Evolutionary conservation across 2,888 invertebrate genomes (phyloP).

Genomic region (Orthosia gracilis): DNA sequence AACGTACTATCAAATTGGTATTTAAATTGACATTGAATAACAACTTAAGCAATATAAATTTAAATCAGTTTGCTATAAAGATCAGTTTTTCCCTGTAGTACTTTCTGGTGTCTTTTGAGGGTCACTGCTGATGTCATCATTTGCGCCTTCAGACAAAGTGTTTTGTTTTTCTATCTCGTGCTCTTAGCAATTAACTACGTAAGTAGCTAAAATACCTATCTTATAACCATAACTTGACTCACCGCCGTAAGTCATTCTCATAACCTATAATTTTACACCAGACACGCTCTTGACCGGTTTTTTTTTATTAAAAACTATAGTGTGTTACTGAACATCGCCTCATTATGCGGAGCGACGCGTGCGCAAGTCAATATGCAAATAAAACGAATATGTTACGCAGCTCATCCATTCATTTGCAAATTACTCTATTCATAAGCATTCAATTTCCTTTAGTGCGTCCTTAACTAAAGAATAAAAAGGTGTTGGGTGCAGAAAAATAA

Average conservation of each 20-base stretch:
- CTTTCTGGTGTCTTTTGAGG: background rate
- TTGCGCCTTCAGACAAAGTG: background rate
- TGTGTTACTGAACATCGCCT: constrained; percentile 45
- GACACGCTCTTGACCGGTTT: constrained; percentile 37
- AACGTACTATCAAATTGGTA: no score
- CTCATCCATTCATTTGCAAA: constrained; percentile 68
- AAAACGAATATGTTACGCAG: constrained; percentile 48
- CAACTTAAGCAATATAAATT: no score
- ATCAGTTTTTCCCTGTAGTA: background rate
- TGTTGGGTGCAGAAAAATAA: background rate
- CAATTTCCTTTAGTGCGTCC: constrained; percentile 28
- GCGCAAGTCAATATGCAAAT: constrained; percentile 51
- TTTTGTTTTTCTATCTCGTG: background rate
- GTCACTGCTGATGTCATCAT: background rate
- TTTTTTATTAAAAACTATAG: constrained; percentile 28
- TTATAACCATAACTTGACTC: constrained; percentile 16
- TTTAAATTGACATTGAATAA: background rate
- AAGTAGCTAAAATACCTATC: constrained; percentile 7
- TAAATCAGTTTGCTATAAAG: background rate
- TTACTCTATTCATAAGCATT: constrained; percentile 46
- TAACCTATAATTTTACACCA: constrained; percentile 40
- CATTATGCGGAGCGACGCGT: constrained; percentile 58
- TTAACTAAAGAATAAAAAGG: constrained; percentile 18
- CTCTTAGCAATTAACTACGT: constrained; percentile 7
- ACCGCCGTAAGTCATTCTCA: constrained; percentile 7